Conservation (phyloP, 2,888 invertebrate genomes). For the Lymantria dispar region DNA sequence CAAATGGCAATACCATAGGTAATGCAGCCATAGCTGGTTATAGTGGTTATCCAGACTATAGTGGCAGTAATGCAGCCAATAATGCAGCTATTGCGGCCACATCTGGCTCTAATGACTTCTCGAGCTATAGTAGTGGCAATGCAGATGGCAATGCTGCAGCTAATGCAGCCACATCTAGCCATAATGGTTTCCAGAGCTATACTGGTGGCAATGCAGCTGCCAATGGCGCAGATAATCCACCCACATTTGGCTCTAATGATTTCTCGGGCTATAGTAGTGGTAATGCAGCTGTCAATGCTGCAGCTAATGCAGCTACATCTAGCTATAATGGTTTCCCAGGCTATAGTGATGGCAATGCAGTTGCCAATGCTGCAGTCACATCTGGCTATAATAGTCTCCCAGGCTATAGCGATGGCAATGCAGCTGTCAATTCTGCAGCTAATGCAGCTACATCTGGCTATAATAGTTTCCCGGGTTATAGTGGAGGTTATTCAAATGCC, state of each 20-base stretch:
- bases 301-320: neutral
- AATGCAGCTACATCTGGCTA: neutral
- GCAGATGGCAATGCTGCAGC: neutral
- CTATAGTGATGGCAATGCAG: neutral
- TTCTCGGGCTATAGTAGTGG: neutral
- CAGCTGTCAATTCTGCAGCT: neutral
- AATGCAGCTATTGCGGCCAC: too few species aligned
- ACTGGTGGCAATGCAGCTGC: neutral
- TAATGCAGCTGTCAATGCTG: conserved; percentile 1
- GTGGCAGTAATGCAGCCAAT: neutral
- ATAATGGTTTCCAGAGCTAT: neutral
- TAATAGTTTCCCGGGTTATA: neutral
- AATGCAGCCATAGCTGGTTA: neutral
- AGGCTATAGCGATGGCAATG: conserved; percentile 1
- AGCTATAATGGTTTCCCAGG: neutral
- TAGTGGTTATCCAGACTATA: conserved; percentile 3
- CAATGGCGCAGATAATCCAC: neutral
- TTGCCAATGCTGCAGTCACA: neutral
- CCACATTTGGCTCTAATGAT: neutral
- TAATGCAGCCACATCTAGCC: neutral
- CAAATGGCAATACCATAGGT: neutral
- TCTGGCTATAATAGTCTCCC: neutral
- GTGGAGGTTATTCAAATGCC: neutral
- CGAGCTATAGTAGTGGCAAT: too few species aligned
- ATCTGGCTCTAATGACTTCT: too few species aligned